phyloP scores from a whole-genome alignment of 92 coral and sea anemone species.

The Paramuricea clavata region DNA sequence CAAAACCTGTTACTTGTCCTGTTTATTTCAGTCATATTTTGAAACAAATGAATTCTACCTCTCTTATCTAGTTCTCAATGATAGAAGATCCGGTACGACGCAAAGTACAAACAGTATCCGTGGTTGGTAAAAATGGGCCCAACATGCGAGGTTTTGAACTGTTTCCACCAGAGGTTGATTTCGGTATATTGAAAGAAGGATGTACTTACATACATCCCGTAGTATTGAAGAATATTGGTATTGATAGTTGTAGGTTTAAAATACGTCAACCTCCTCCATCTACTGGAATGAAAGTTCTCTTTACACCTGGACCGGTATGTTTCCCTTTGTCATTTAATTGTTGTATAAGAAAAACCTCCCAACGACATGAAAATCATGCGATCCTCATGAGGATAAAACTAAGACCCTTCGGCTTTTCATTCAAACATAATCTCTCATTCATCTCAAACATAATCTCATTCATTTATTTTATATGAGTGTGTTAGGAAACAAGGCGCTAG shows the following conservation, averaged over 20 bases:
- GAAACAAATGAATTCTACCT: no score
- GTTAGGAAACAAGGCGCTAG: no score
- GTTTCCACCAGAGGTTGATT: slow-evolving; percentile 88
- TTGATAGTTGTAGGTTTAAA: slow-evolving; percentile 93
- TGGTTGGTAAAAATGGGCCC: slow-evolving; percentile 74
- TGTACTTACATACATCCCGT: slow-evolving; percentile 84
- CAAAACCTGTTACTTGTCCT: no score
- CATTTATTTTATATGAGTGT: no score
- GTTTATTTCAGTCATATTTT: no score
- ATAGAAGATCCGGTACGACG: slow-evolving; percentile 91
- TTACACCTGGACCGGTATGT: slow-evolving; percentile 94
- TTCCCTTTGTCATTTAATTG: no score
- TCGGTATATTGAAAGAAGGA: slow-evolving; percentile 95
- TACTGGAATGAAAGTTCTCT: slow-evolving; percentile 89
- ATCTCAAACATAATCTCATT: no score
- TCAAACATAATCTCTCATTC: no score
- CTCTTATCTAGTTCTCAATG: slow-evolving; percentile 72
- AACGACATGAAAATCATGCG: not conserved
- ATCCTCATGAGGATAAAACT: no score
- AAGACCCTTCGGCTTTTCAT: no score
- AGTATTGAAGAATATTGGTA: slow-evolving; percentile 86
- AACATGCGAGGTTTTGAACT: slow-evolving; percentile 90
- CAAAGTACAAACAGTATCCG: slow-evolving; percentile 94
- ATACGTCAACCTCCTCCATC: slow-evolving; percentile 96
- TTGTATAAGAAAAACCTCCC: not conserved